Evolutionary conservation across 2,113 vertebrate genomes (phyloP), one percentile per base, ranked within the genome.

Genomic region (Zosterops borbonicus): DNA sequence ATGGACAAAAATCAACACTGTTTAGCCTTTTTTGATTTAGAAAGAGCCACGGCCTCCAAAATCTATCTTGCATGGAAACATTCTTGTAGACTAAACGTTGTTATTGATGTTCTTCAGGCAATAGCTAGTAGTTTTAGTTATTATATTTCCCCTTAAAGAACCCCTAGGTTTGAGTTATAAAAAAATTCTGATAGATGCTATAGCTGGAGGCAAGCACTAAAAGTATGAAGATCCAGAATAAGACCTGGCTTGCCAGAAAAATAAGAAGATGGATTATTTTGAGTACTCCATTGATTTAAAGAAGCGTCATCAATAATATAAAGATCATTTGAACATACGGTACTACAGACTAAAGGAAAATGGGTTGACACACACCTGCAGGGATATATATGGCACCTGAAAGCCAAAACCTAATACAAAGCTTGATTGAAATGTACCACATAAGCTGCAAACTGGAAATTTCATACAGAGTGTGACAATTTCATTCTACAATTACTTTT

Each of bases 241-340:
- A 94, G 60, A 87, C 80, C 76, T 95, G 90, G 80, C 58, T 96
- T 84, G 49, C 49, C 49, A 90, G 80, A 73, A 83, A 93, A 95
- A 84, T 64, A 84, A 67, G 67, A 90, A 53, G 69, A 93, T 81
- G 52, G 65, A 94, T 96, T 94, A 75, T 81, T 94, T 71, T 90
- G 58, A 90, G 83, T 64, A 69, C 46, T 78, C 44, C 31, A 44
- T 52, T 92, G 90, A 71, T 71, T 68, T 83, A 60, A 95, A 90
- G 60, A 78, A 89, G 4, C 19, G 41, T 42, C 53, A 93, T 93
- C 86, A 94, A 84, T 95, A 90, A 92, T 35, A 81, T 42, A 75
- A 93, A 89, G 52, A 90, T 65, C 42, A 89, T 81, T 84, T 93
- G 69, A 92, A 94, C 4, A 19, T 18, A 14, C 33, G 23, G 29